These are phyloP conservation scores for Nematolebias whitei DNA, from an alignment of 2,113 vertebrate genomes.

Conservation along the genomic window DNA sequence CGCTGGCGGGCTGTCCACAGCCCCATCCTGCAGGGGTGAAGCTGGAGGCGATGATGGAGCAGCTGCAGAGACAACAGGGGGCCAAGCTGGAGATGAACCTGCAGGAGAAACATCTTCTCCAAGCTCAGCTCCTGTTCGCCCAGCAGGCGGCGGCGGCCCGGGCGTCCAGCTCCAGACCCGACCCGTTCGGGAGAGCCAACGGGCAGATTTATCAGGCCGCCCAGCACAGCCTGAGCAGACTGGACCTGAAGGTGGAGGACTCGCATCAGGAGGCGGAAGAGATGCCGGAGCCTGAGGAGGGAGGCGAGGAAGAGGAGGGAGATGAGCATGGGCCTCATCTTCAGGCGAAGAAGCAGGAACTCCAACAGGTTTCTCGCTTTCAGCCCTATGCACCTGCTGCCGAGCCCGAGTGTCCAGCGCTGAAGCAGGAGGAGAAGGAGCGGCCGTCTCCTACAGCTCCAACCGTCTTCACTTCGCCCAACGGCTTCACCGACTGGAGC, in stretches of 20 bases:
- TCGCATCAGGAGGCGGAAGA: constrained; percentile 77
- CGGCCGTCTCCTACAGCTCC: constrained; percentile 68
- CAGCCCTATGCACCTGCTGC: constrained; percentile 59
- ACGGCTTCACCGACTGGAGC: constrained; percentile 83
- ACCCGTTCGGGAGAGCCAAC: constrained; percentile 75
- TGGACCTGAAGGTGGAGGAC: constrained; percentile 47
- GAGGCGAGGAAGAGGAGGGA: constrained; percentile 43
- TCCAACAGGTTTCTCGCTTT: constrained; percentile 74
- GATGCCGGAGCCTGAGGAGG: constrained; percentile 65
- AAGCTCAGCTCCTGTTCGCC: constrained; percentile 86
- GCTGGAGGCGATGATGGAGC: constrained; percentile 89
- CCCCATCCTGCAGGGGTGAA: constrained; percentile 81
- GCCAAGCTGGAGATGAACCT: constrained; percentile 87
- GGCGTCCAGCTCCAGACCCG: constrained; percentile 63
- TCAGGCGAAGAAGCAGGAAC: constrained; percentile 78
- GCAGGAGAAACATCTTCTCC: constrained; percentile 86
- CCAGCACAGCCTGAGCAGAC: constrained; percentile 62
- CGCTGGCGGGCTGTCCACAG: constrained; percentile 76
- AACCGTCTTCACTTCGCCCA: constrained; percentile 65
- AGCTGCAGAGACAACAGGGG: constrained; percentile 88
- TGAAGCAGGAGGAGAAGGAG: constrained; percentile 85
- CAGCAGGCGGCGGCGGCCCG: constrained; percentile 84
- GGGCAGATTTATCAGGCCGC: constrained; percentile 46
- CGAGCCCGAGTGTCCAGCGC: constrained; percentile 61
- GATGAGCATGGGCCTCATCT: constrained; percentile 46